Evolutionary conservation across 53 echinoderm and acorn worm species (phyloP).

Genomic region (Henricia sp.): DNA sequence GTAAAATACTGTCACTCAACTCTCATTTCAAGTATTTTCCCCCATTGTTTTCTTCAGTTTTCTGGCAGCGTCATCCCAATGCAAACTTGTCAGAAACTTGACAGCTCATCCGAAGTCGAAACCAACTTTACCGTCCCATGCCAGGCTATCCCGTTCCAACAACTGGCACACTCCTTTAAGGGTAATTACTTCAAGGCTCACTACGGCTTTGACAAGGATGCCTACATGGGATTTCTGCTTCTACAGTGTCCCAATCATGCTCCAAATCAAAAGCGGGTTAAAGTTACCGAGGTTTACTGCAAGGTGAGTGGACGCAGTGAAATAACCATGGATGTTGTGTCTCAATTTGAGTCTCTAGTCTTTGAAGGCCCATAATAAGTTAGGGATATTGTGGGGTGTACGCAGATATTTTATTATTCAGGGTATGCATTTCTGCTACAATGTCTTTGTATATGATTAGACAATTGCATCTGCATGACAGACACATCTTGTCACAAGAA

Average conservation of each 20-base stretch:
- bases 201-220: slow-evolving; percentile 12
- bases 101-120: neutral
- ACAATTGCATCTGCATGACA: no score
- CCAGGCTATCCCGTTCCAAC: slow-evolving; percentile 37
- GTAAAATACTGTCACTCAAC: neutral
- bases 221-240: slow-evolving; percentile 62
- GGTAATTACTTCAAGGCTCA: slow-evolving; percentile 42
- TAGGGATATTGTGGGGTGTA: neutral
- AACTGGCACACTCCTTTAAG: neutral
- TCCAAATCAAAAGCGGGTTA: slow-evolving; percentile 43
- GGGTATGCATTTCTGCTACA: no score
- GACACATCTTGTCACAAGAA: no score
- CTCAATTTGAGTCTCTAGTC: neutral
- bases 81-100: slow-evolving; percentile 46
- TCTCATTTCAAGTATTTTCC: neutral
- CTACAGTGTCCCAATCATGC: slow-evolving; percentile 82
- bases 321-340: neutral
- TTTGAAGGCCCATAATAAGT: neutral
- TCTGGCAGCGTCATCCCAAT: neutral
- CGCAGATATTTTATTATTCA: neutral
- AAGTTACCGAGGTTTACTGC: slow-evolving; percentile 60
- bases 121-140: slow-evolving; percentile 42
- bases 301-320: slow-evolving; percentile 29
- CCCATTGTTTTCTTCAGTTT: neutral
- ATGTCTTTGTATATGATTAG: neutral